Evolutionary conservation across 2,113 vertebrate genomes (phyloP).

Genomic region (Rhinolophus sinicus): DNA sequence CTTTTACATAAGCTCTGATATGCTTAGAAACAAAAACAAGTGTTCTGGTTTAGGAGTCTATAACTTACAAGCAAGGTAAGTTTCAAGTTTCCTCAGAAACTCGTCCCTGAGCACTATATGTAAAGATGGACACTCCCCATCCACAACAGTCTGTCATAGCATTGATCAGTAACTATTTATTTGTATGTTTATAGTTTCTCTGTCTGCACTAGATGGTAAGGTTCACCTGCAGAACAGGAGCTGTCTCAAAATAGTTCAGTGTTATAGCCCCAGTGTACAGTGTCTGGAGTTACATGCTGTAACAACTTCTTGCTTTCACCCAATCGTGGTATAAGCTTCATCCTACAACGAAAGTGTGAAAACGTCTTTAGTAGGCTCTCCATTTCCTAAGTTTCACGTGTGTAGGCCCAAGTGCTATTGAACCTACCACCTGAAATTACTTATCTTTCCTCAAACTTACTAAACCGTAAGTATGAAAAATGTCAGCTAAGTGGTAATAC

Average conservation of each 20-base stretch:
- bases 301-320: background rate
- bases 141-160: background rate
- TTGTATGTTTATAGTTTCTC: background rate
- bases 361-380: background rate
- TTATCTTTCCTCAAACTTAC: background rate
- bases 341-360: background rate
- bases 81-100: constrained; percentile 2
- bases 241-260: background rate
- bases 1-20: background rate
- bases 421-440: background rate
- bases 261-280: background rate
- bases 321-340: background rate
- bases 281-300: background rate
- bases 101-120: background rate
- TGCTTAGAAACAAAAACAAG: constrained; percentile 2
- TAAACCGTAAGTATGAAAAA: background rate
- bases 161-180: background rate
- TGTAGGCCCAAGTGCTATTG: background rate
- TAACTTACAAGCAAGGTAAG: background rate
- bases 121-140: background rate
- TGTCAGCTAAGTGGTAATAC: background rate
- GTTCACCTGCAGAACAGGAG: background rate
- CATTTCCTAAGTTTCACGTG: background rate
- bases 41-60: background rate
- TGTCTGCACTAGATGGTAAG: background rate